phyloP scores from a whole-genome alignment of 2,797 vertebrate species.

The Sebastes vulpes region DNA sequence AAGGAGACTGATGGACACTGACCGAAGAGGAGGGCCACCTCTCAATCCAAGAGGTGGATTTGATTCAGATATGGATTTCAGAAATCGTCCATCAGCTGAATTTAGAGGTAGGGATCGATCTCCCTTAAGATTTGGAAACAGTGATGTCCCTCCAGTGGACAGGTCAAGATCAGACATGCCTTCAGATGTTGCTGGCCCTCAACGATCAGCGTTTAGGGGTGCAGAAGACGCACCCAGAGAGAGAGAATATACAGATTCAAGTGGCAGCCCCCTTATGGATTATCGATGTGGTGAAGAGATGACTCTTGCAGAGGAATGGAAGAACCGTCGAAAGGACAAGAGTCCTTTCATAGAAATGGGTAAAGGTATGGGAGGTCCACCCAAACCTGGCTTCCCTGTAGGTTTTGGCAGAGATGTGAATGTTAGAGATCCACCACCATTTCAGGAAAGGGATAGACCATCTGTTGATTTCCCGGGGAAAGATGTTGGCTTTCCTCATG shows the following conservation, averaged over 20 bases:
- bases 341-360: conserved; percentile 56
- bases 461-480: conserved; percentile 72
- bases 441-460: conserved; percentile 71
- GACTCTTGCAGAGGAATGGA: conserved; percentile 87
- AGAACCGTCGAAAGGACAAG: conserved; percentile 88
- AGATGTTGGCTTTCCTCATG: conserved; percentile 70
- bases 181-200: conserved; percentile 85
- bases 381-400: conserved; percentile 83
- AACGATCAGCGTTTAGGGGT: conserved; percentile 71
- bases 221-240: conserved; percentile 58
- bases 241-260: conserved; percentile 68
- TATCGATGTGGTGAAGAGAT: conserved; percentile 84
- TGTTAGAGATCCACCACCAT: conserved; percentile 63
- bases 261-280: conserved; percentile 73
- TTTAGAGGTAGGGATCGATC: conserved; percentile 90
- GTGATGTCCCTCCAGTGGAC: conserved; percentile 85
- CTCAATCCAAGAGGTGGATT: conserved; percentile 84
- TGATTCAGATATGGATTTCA: conserved; percentile 90
- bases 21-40: conserved; percentile 78
- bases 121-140: conserved; percentile 90
- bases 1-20: conserved; percentile 80
- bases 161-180: conserved; percentile 86
- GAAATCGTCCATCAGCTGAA: conserved; percentile 88
- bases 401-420: conserved; percentile 75
- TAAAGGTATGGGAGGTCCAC: conserved; percentile 76